Evolutionary conservation across 2,888 invertebrate genomes (phyloP), one percentile per base, ranked within the genome.

Genomic region (Sphaerophoria rueppellii): DNA sequence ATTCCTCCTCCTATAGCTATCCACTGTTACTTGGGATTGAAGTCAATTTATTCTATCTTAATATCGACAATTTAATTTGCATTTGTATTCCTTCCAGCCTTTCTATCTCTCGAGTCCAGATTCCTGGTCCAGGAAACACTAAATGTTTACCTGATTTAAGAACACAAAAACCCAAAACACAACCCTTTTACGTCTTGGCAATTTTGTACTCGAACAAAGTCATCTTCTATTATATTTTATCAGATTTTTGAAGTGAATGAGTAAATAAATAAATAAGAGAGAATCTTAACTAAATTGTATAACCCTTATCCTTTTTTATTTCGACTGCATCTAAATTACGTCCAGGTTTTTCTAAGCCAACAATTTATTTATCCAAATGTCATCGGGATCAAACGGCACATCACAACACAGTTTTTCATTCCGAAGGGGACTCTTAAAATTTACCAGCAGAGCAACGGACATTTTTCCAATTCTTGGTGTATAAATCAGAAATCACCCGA

Each of bases 281-380:
- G 61, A 72, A 60, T 69, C 69, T 63, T 67, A 61, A 50, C 74
- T 14, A 55, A 65, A 55, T 57, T 40, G 32, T 50, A 65, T 61
- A 76, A 35, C 14, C 60, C 69, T 73, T 70, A 65, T 34, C 16
- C 50, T 52, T 57, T 43, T 32, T 46, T 32, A 14, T 60, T 52
- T 54, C 50, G 65, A 60, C 43, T 72, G 61, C 67, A 76, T 60
- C 76, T 70, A 77, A 85, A 85, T 65, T 81, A 81, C 81, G 81
- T 85, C 85, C 85, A 85, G 40, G 12, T 11, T 60, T 76, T 85
- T 73, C 85, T 85, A 85, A 85, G 85, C 81, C 85, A 70, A 81
- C 81, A 73, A 85, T 85, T 85, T 85, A 85, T 85, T 81, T 77
- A 81, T 80, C 57, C 76, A 52, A 52, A 76, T 81, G 85, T 85